Conservation (phyloP, 2,888 invertebrate genomes). For the Zhengitettix transpicula region DNA sequence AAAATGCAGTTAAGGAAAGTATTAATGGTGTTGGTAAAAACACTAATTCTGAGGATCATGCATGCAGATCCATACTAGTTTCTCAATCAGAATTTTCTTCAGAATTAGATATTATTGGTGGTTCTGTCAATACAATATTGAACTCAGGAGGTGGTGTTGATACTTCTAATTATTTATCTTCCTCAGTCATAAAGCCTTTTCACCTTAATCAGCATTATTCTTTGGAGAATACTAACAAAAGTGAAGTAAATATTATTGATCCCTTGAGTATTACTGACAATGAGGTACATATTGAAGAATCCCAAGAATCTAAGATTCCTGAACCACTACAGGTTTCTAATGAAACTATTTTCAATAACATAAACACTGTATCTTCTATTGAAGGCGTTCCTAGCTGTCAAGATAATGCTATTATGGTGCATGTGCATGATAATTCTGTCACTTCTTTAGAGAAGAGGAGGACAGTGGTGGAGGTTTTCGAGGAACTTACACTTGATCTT, state of each 20-base stretch:
- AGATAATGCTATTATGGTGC: neutral
- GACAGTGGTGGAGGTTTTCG: constrained; percentile 23
- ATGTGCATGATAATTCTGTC: neutral
- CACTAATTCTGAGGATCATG: too few relatives aligned
- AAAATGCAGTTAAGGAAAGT: too few relatives aligned
- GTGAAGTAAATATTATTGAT: too few relatives aligned
- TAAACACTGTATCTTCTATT: too few relatives aligned
- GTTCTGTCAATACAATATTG: too few relatives aligned
- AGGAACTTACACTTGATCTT: constrained; percentile 21
- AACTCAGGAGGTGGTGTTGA: too few relatives aligned
- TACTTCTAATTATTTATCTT: neutral
- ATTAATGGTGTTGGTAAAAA: too few relatives aligned
- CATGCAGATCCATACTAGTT: too few relatives aligned
- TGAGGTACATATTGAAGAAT: neutral
- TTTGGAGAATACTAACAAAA: neutral
- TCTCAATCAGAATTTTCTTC: too few relatives aligned
- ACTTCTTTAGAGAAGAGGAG: constrained; percentile 17
- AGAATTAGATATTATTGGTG: too few relatives aligned
- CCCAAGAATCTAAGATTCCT: neutral
- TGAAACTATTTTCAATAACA: too few relatives aligned
- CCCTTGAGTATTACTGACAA: neutral
- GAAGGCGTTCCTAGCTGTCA: neutral
- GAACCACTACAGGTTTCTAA: neutral
- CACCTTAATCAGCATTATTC: neutral
- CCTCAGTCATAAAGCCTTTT: neutral